Evolutionary conservation across 2,797 vertebrate species (phyloP), one percentile per base, ranked within the genome.

Genomic region (Enteromius anoplus): DNA sequence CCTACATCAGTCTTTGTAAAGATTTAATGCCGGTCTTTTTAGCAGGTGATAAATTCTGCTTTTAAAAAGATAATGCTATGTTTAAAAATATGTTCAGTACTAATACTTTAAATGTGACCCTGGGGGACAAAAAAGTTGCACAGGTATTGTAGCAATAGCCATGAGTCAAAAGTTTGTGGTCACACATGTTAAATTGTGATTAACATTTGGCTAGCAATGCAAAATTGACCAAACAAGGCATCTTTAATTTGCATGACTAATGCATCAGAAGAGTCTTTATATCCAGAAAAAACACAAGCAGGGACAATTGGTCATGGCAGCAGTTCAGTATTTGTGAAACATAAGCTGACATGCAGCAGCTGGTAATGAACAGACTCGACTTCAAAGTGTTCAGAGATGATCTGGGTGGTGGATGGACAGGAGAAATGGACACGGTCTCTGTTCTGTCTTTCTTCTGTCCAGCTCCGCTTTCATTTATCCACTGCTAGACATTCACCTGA

Each of bases 311-410:
- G 17, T 55, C n/a, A 80, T 49, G 62, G 15, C 78, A 85, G n/a
- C 15, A 51, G 51, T 29, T 47, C 34, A 47, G 45, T 9, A 10
- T 51, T 81, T 62, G 40, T 81, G 49, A 81, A 84, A 72, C 60
- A 40, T 14, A 68, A 70, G 29, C 19, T 29, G 66, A 78, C 73
- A 45, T 23, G n/a, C 82, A 78, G 60, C 68, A 64, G 42, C 85
- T 75, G 78, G 49, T 34, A 49, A 75, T 78, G 69, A 73, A 80
- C 72, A 68, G 42, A 34, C 14, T 6, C 3, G 47, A 66, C 78
- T 77, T 68, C 23, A 81, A 23, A 73, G 78, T 72, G 12, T 58
- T 55, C 60, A 58, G 21, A 58, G 34, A 21, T 62, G 51, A 47
- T 26, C 29, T 78, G 58, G 42, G n/a, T 1, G 0, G 34, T 8